A percentile compares a stretch with the other conserved stretches of the same genome.
These are phyloP conservation scores for Polypedilum vanderplanki DNA, from an alignment of 1,140 invertebrate genomes.

Conservation along the genomic window DNA sequence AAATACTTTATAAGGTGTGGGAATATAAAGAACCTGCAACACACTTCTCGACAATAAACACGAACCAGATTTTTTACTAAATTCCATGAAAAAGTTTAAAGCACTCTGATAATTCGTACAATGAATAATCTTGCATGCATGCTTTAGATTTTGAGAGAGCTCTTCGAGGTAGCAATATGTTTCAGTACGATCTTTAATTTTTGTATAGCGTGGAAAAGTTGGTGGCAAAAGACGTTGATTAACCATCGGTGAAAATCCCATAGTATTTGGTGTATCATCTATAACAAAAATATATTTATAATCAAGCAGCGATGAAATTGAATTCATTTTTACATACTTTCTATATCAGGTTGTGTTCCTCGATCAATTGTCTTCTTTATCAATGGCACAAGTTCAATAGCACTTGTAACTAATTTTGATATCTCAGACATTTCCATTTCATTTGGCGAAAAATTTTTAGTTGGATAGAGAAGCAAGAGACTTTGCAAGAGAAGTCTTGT, in stretches of 20 bases:
- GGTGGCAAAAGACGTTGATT: slow-evolving; percentile 92
- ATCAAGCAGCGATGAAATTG: background rate
- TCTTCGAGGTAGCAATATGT: slow-evolving; percentile 79
- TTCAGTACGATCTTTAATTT: slow-evolving; percentile 77
- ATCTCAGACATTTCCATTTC: slow-evolving; percentile 58
- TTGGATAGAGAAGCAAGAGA: slow-evolving; percentile 58
- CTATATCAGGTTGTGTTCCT: slow-evolving; percentile 66
- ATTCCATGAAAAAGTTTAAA: slow-evolving; percentile 90
- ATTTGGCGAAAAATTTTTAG: slow-evolving; percentile 49
- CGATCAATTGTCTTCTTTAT: slow-evolving; percentile 68
- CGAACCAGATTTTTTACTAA: slow-evolving; percentile 73
- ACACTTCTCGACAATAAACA: slow-evolving; percentile 92
- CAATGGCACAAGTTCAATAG: slow-evolving; percentile 68
- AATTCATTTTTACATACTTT: slow-evolving; percentile 48
- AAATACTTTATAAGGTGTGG: slow-evolving; percentile 46
- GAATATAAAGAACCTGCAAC: slow-evolving; percentile 72
- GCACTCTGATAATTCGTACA: slow-evolving; percentile 73
- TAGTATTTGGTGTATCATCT: slow-evolving; percentile 54
- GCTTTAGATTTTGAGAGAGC: slow-evolving; percentile 69
- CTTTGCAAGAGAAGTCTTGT: slow-evolving; percentile 77
- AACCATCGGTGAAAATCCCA: slow-evolving; percentile 92
- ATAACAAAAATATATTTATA: slow-evolving; percentile 31
- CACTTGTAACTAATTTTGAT: slow-evolving; percentile 57
- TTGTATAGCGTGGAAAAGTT: slow-evolving; percentile 95
- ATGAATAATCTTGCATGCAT: slow-evolving; percentile 74